Evolutionary conservation across 2,797 vertebrate genomes (phyloP).

Genomic region (Brachyrhaphis roseni): DNA sequence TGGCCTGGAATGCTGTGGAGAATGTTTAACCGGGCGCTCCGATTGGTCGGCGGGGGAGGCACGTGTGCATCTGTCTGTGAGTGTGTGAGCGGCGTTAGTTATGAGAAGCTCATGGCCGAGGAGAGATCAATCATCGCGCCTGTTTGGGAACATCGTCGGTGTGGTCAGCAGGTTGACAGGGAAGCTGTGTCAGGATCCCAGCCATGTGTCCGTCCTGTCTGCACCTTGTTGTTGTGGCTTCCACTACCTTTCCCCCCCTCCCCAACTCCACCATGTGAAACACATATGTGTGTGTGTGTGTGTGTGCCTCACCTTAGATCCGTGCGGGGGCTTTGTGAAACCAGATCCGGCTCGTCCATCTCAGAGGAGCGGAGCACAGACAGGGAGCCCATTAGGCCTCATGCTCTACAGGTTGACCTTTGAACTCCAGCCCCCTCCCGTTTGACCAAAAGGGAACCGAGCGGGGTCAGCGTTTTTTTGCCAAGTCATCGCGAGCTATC

Average conservation of each 20-base stretch:
- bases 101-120: constrained; percentile 47
- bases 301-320: constrained; percentile 18
- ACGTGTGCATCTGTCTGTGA: constrained; percentile 37
- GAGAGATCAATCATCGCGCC: constrained; percentile 69
- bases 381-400: constrained; percentile 74
- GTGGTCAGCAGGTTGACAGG: constrained; percentile 69
- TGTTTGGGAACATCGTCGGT: constrained; percentile 62
- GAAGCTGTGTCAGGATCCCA: constrained; percentile 36
- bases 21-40: constrained; percentile 65
- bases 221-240: constrained; percentile 74
- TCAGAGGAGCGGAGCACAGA: constrained; percentile 69
- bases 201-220: constrained; percentile 69
- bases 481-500: constrained; percentile 77
- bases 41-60: constrained; percentile 50
- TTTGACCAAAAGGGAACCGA: constrained; percentile 68
- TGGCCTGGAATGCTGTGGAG: constrained; percentile 77
- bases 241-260: constrained; percentile 45
- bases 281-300: constrained; percentile 10
- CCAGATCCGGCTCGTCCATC: constrained; percentile 76
- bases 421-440: constrained; percentile 58
- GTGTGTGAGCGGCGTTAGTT: constrained; percentile 36
- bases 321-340: constrained; percentile 74
- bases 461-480: constrained; percentile 68
- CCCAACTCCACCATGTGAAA: constrained; percentile 7
- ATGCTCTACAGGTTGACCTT: constrained; percentile 73